Base-by-base conservation (phyloP, 2,797 vertebrate species). In the Bryconaethiops microstoma region DNA sequence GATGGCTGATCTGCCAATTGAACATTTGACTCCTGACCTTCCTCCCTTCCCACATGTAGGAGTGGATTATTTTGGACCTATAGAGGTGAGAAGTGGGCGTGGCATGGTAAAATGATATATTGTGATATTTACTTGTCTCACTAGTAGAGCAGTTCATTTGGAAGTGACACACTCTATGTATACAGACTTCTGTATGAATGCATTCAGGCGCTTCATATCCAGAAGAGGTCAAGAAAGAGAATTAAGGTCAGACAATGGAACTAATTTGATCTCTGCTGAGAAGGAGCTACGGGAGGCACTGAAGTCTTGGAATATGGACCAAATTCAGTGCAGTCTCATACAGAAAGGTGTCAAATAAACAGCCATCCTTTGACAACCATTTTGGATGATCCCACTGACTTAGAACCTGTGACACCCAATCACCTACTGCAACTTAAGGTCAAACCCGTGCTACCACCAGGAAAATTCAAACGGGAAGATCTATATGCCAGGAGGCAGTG, bases 61-160 rank as follows among this genome's bases (percentile, higher is more conserved):
- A 21, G 65, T 81, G 1, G 72, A 86, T 29, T 84, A 84, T 17
- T 86, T 86, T 72, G 72, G 78, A 23, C 83, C 54, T 2, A 76
- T 83, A 10, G 50, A 83, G 16, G 73, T 86, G 3, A 83, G 40
- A 35, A 35, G 35, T 3, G 29, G 29, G 29, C 29, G 29, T 29
- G 29, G 29, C 29, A 29, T 29, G 29, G 29, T 29, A 2, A 83
- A 86, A 62, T 13, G 23, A 14, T 82, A 68, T 59, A 70, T 77
- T 1, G 74, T 78, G 4, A 74, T 80, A 3, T 82, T 84, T 35
- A 77, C 60, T 13, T 83, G 72, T 19, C 40, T 81, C 8, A 54
- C 29, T 5, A 80, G 64, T 39, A 16, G 54, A 17, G 70, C 71
- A n/a, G 21, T 60, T 5, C 19, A 29, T 29, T 29, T 60, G 7